A percentile compares a stretch with the other conserved stretches of the same genome.
Conservation (phyloP, 1,140 invertebrate genomes). For the Papilio polyxenes region DNA sequence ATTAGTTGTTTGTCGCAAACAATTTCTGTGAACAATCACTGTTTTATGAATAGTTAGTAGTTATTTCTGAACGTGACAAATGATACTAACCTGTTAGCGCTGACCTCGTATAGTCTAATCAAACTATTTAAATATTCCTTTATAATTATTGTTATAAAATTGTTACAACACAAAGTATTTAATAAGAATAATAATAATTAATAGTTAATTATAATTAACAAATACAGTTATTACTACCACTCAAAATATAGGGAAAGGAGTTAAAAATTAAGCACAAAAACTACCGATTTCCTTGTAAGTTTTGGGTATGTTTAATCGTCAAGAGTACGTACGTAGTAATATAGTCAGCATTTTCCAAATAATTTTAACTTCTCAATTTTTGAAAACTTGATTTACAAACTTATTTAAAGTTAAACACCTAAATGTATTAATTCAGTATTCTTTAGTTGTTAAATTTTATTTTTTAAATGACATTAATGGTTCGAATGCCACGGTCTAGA, state of each 20-base stretch:
- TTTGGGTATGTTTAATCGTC: background rate
- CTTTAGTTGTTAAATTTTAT: background rate
- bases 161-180: background rate
- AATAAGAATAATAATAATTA: too few relatives aligned
- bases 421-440: background rate
- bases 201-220: background rate
- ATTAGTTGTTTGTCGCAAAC: background rate
- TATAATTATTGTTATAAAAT: background rate
- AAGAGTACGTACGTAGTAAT: too few relatives aligned
- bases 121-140: conserved; percentile 16
- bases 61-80: conserved; percentile 25
- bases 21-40: background rate
- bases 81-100: background rate
- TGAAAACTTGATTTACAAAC: too few relatives aligned
- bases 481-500: conserved; percentile 43
- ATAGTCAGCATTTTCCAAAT: too few relatives aligned
- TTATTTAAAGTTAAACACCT: background rate
- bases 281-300: background rate
- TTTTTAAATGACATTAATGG: background rate
- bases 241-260: background rate
- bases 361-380: too few relatives aligned
- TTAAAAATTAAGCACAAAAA: background rate
- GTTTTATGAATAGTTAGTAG: background rate
- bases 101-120: conserved; percentile 8
- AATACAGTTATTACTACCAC: background rate